Evolutionary conservation across 2,888 invertebrate genomes (phyloP).

Genomic region (Ditula angustiorana): DNA sequence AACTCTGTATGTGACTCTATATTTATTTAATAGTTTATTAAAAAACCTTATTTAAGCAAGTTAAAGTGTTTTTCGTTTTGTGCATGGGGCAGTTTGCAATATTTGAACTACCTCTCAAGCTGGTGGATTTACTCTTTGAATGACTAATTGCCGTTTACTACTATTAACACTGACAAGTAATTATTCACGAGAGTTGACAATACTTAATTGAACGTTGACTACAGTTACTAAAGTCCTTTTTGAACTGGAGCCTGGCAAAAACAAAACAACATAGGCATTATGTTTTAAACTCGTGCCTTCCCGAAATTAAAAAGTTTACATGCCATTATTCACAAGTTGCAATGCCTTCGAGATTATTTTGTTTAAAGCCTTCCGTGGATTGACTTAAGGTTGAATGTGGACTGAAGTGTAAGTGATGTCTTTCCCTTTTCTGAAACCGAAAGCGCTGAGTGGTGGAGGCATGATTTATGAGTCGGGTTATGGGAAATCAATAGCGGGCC

Average conservation of each 20-base stretch:
- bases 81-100: no score
- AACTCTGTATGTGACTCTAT: no score
- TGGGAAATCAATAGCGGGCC: conserved; percentile 60
- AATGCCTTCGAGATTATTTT: background rate
- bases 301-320: conserved; percentile 34
- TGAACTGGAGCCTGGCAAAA: background rate
- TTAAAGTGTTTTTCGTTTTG: no score
- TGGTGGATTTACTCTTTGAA: background rate
- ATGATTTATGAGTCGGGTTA: conserved; percentile 60
- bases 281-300: conserved; percentile 16
- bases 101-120: no score
- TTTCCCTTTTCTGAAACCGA: conserved; percentile 33
- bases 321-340: conserved; percentile 25
- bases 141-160: conserved; percentile 17
- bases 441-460: conserved; percentile 43
- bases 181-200: background rate
- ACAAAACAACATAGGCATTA: background rate
- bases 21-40: no score
- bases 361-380: background rate
- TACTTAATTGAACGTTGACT: background rate
- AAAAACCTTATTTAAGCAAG: no score
- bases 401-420: background rate
- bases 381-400: background rate
- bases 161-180: conserved; percentile 21
- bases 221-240: background rate